These are phyloP conservation scores for Ptycholaimellus sp. DNA, from an alignment of 2,888 invertebrate species.

Conservation along the genomic window DNA sequence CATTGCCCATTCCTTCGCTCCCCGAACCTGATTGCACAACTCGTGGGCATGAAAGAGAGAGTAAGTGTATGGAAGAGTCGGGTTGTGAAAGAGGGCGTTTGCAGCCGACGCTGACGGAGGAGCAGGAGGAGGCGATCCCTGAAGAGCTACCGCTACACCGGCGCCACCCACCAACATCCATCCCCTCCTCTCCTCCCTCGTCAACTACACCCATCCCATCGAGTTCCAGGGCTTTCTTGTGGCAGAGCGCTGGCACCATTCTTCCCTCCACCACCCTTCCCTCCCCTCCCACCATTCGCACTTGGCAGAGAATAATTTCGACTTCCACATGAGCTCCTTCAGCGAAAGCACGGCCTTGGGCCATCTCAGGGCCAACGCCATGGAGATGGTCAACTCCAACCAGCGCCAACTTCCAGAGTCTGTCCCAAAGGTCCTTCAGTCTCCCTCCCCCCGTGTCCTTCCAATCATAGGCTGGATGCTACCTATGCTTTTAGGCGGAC, in stretches of 20 bases:
- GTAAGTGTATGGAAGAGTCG: no score
- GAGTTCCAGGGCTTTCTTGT: conserved; percentile 94
- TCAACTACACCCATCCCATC: conserved; percentile 97
- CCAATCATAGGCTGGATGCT: no score
- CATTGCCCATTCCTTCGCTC: no score
- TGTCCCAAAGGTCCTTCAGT: conserved; percentile 94
- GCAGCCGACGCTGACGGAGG: conserved; percentile 27
- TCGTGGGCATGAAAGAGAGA: no score
- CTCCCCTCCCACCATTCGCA: neutral
- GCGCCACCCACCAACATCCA: conserved; percentile 96
- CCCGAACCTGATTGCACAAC: no score
- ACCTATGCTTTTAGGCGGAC: no score
- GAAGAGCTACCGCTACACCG: conserved; percentile 53
- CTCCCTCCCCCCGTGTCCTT: no score
- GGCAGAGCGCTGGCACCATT: conserved; percentile 48
- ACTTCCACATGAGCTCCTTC: conserved; percentile 97
- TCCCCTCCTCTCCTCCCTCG: conserved; percentile 90
- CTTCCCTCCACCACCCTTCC: neutral
- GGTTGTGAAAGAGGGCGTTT: no score
- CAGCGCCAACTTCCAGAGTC: conserved; percentile 96
- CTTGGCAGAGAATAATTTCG: conserved; percentile 58
- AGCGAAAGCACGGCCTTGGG: conserved; percentile 89
- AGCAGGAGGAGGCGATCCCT: conserved; percentile 32
- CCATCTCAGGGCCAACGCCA: conserved; percentile 75
- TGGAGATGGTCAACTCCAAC: conserved; percentile 98